Evolutionary conservation across 92 coral and sea anemone genomes (phyloP).

Genomic region (Hydrozoanthus gracilis): DNA sequence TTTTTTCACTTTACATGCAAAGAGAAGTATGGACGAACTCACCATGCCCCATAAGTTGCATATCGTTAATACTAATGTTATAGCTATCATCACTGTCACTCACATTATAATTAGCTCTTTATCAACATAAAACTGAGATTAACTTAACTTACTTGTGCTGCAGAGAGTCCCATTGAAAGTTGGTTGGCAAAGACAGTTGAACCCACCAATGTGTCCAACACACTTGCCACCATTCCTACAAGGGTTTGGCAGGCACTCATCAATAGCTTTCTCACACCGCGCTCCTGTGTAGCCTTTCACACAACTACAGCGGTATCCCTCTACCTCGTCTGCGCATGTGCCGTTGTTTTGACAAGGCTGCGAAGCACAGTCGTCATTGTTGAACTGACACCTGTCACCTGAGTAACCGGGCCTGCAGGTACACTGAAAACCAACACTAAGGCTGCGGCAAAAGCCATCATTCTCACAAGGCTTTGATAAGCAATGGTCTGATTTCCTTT

Average conservation of each 20-base stretch:
- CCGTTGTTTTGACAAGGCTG: conserved; percentile 87
- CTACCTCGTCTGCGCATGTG: conserved; percentile 71
- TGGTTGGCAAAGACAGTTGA: conserved; percentile 84
- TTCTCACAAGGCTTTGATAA: conserved; percentile 79
- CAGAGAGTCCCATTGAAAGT: conserved; percentile 79
- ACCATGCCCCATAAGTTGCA: too few species aligned
- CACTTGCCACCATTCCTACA: conserved; percentile 83
- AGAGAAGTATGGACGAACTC: too few species aligned
- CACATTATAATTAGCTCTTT: neutral
- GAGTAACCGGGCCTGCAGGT: conserved; percentile 81
- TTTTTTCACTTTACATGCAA: too few species aligned
- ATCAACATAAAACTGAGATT: neutral
- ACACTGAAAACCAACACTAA: conserved; percentile 73
- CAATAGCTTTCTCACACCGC: conserved; percentile 68
- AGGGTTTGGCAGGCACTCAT: conserved; percentile 82
- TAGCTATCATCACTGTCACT: too few species aligned
- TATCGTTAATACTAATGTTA: too few species aligned
- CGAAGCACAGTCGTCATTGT: conserved; percentile 77
- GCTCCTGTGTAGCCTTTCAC: conserved; percentile 77
- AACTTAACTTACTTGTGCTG: conserved; percentile 64
- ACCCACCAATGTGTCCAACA: conserved; percentile 73
- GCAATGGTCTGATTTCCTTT: conserved; percentile 81
- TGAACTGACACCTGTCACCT: conserved; percentile 83
- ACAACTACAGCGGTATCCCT: conserved; percentile 77
- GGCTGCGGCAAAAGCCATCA: conserved; percentile 72